Evolutionary conservation across 2,888 invertebrate genomes (phyloP), one percentile per base, ranked within the genome.

Genomic region (Melinopterus prodromus): DNA sequence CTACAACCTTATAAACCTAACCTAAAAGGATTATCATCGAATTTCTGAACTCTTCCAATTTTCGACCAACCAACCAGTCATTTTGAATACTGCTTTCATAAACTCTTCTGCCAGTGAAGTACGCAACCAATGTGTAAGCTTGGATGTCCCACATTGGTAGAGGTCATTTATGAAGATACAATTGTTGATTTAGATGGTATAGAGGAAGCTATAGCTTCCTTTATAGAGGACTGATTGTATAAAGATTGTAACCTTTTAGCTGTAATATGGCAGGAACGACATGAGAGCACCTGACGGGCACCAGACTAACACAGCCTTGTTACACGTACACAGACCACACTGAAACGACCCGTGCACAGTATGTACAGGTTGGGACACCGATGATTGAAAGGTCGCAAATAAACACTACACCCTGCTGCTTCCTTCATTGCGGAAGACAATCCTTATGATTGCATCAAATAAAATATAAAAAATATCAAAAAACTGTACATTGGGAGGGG

Each of bases 331-430:
- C 88, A 88, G 88, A 88, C 87, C 88, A 89, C 88, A 89, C 88
- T 87, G 87, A 89, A 86, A 88, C 88, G 87, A 89, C 88, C 88
- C 86, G 88, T 89, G 88, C 87, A 88, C 88, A 88, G 87, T 87
- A 88, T 87, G 86, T 88, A 88, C 86, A 87, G 86, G 87, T 87
- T 87, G 87, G 83, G 86, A 88, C 88, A 88, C 87, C 86, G 86
- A 89, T 87, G 89, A 89, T 89, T 89, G 89, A 89, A 88, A 89
- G 87, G 88, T 89, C 89, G 89, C 89, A 87, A 88, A 88, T 88
- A 88, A 89, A 88, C 88, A 88, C 88, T 88, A 89, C 89, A 89
- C 89, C 89, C 89, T 89, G 89, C 88, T 88, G 87, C 88, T 88
- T 89, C 88, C 88, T 87, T 88, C 86, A 86, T 86, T 87, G 87